Base-by-base conservation (phyloP, 2,113 vertebrate genomes). In the Merops nubicus region DNA sequence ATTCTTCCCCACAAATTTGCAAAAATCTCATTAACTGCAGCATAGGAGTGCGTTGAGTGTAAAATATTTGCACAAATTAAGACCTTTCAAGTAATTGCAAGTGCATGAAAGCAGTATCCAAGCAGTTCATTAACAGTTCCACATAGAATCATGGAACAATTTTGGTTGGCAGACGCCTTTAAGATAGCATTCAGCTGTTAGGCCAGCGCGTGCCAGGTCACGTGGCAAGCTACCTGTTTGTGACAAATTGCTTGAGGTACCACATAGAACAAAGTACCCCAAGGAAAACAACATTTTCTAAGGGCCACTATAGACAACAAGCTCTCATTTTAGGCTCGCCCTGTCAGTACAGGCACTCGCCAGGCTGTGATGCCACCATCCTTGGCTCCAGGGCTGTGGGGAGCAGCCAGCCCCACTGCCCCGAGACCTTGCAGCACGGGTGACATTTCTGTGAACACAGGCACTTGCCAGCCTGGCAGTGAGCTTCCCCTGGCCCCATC, bases 311-410 rank as follows among this genome's bases (percentile, higher is more conserved):
- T 38, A 73, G 31, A 29, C 11, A 63, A 45, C 12, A 47, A 65
- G 51, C 25, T 33, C 43, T 23, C 36, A 18, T 43, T 45, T 47
- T 31, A 68, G 34, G 29, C 40, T 73, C 56, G 26, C 28, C 18
- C n/a, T 10, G 2, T 2, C 26, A 8, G 45, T 0, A 0, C 29
- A 12, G 25, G 38, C 15, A 1, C 29, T 47, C 8, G 21, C 65
- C 3, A 0, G 26, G 15, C 15, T 8, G 11, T 11, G 40, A 11
- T 3, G 0, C 8, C 8, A 26, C 38, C 33, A 11, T 7, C 23
- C n/a, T n/a, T 1, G 0, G n/a, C 51, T 73, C 51, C 43, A 1
- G 2, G 31, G 7, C 43, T 8, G 26, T 2, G 36, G 59, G 51
- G 22, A 65, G 33, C 36, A n/a, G 22, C 13, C n/a, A n/a, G n/a